Percentiles rank a stretch among this genome's conserved stretches.
Conservation (phyloP, 2,113 vertebrate genomes). For the Dicrurus megarhynchus region DNA sequence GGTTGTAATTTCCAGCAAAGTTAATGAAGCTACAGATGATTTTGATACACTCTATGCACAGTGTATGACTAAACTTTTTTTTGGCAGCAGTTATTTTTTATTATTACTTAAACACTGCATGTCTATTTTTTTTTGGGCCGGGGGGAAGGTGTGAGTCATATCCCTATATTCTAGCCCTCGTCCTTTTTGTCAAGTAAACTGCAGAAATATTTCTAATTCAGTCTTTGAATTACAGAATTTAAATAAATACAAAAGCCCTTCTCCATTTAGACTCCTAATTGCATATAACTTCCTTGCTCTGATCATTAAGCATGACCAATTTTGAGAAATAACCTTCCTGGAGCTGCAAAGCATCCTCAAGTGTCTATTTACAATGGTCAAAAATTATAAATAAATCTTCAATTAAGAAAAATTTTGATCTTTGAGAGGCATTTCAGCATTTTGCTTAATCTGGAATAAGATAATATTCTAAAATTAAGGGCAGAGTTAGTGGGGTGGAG, state of each 20-base stretch:
- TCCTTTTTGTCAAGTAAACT: background rate
- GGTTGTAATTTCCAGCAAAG: background rate
- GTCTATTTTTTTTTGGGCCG: background rate
- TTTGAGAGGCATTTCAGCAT: background rate
- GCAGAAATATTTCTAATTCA: background rate
- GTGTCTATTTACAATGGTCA: background rate
- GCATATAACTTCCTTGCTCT: constrained; percentile 6
- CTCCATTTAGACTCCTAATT: background rate
- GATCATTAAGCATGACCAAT: background rate
- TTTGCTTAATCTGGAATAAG: background rate
- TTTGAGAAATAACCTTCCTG: background rate
- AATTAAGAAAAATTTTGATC: background rate
- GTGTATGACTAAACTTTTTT: constrained; percentile 4
- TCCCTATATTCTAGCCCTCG: background rate
- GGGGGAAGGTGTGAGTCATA: background rate
- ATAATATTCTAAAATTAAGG: constrained; percentile 18
- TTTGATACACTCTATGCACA: background rate
- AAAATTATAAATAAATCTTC: constrained; percentile 7
- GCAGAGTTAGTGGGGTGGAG: constrained; percentile 20
- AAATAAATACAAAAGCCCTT: background rate
- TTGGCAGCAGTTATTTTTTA: background rate
- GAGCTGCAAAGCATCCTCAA: background rate
- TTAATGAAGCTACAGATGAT: constrained; percentile 46
- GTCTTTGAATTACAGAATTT: background rate
- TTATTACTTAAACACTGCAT: background rate